A percentile compares a stretch with the other conserved stretches of the same genome.
Conservation (phyloP, 1,140 invertebrate species). For the Hyles euphorbiae region DNA sequence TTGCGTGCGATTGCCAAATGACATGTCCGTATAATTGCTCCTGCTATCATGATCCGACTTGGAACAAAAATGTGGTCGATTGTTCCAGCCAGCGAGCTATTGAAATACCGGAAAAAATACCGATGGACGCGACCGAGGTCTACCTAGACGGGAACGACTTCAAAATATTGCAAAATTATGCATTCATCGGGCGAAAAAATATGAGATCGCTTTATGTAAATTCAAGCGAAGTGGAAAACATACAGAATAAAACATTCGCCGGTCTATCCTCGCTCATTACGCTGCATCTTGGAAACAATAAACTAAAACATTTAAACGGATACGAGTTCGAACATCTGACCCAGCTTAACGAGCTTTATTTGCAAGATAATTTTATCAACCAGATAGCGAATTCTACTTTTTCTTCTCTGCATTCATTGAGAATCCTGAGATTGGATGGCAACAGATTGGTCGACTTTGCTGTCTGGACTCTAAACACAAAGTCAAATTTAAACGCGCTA, state of each 20-base stretch:
- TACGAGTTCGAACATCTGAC: constrained; percentile 93
- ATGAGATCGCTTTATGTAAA: constrained; percentile 91
- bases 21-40: constrained; percentile 93
- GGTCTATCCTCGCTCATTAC: constrained; percentile 88
- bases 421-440: constrained; percentile 88
- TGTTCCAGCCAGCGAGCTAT: constrained; percentile 85
- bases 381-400: constrained; percentile 88
- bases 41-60: constrained; percentile 94
- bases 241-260: constrained; percentile 95
- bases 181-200: constrained; percentile 94
- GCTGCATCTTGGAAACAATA: constrained; percentile 91
- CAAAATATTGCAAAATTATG: constrained; percentile 89
- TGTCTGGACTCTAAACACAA: constrained; percentile 86
- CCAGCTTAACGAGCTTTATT: constrained; percentile 88
- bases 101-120: constrained; percentile 88
- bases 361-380: constrained; percentile 89
- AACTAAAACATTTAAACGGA: constrained; percentile 85
- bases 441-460: constrained; percentile 88
- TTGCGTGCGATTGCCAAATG: constrained; percentile 97
- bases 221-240: constrained; percentile 87
- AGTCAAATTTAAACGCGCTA: constrained; percentile 82
- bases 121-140: constrained; percentile 95
- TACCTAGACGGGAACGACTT: constrained; percentile 94
- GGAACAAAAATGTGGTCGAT: constrained; percentile 94
- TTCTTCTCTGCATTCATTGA: constrained; percentile 82